Evolutionary conservation across 2,797 vertebrate species (phyloP).

Genomic region (Gephyroberyx darwinii): DNA sequence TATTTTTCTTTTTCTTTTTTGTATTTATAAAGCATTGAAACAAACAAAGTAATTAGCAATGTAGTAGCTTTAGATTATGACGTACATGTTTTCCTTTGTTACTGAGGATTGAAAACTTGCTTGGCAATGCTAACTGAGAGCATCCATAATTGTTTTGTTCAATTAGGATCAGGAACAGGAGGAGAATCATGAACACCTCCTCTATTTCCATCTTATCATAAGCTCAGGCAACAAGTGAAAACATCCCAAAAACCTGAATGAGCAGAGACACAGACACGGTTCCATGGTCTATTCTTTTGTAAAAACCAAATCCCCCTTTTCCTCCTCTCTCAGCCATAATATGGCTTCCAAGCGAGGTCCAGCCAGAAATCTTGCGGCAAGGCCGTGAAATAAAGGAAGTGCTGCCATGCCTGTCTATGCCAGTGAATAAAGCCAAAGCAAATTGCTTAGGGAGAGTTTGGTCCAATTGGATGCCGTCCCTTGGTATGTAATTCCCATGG

Average conservation of each 20-base stretch:
- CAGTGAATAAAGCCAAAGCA: slow-evolving; percentile 83
- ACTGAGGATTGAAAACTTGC: slow-evolving; percentile 73
- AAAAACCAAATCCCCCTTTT: slow-evolving; percentile 77
- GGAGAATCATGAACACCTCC: slow-evolving; percentile 60
- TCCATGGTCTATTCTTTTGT: slow-evolving; percentile 76
- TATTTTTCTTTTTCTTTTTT: background rate
- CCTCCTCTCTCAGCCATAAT: slow-evolving; percentile 71
- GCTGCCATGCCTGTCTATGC: slow-evolving; percentile 77
- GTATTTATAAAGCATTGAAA: slow-evolving; percentile 32
- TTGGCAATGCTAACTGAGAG: slow-evolving; percentile 69
- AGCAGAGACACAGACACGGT: slow-evolving; percentile 73
- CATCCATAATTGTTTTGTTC: slow-evolving; percentile 59
- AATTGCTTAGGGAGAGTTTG: slow-evolving; percentile 83
- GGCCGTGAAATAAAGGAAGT: slow-evolving; percentile 78
- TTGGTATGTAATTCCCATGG: slow-evolving; percentile 83
- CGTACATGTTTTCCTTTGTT: slow-evolving; percentile 65
- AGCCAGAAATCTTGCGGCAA: slow-evolving; percentile 80
- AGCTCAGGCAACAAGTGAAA: slow-evolving; percentile 76
- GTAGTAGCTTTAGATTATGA: slow-evolving; percentile 67
- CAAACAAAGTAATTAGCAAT: slow-evolving; percentile 57
- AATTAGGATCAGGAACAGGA: slow-evolving; percentile 78
- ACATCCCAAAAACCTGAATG: slow-evolving; percentile 74
- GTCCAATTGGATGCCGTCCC: slow-evolving; percentile 85
- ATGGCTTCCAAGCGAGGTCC: slow-evolving; percentile 79
- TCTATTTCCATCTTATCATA: slow-evolving; percentile 62